Evolutionary conservation across 2,113 vertebrate genomes (phyloP).

Genomic region (Pavo muticus): DNA sequence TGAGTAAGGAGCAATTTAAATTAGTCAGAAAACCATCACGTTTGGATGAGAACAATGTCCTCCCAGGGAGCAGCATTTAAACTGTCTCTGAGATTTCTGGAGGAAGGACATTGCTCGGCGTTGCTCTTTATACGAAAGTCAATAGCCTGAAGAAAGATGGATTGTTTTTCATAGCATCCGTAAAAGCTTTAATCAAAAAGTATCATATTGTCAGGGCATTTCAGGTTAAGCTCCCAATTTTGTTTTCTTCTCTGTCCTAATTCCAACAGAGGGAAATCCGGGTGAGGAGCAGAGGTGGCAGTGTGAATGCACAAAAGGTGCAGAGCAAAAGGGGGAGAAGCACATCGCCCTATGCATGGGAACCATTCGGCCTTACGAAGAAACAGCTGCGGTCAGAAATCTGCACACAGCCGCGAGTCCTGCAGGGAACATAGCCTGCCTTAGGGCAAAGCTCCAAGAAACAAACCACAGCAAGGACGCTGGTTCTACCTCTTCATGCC

Average conservation of each 20-base stretch:
- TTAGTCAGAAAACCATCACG: not conserved
- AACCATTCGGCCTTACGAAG: not conserved
- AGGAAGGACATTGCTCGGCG: not conserved
- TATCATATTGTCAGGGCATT: not conserved
- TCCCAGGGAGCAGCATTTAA: not conserved
- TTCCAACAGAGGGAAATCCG: not conserved
- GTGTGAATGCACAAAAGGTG: not conserved
- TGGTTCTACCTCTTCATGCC: not conserved
- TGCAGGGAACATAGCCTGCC: not conserved
- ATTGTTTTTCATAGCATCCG: not conserved
- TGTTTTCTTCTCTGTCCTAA: not conserved
- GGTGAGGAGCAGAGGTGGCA: not conserved
- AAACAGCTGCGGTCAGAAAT: not conserved
- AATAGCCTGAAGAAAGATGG: constrained; percentile 40
- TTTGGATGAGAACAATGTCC: not conserved
- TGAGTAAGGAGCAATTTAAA: constrained; percentile 26
- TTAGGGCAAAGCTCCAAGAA: not conserved
- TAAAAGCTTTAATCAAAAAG: not conserved
- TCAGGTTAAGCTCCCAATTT: not conserved
- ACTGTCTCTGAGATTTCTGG: not conserved
- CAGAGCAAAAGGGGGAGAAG: not conserved
- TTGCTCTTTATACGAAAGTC: constrained; percentile 1
- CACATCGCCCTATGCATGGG: not conserved
- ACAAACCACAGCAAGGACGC: not conserved
- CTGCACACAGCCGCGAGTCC: not conserved